Percentiles rank a stretch among this genome's conserved stretches.
Conservation (phyloP, 2,888 invertebrate genomes). For the Lymantria dispar region DNA sequence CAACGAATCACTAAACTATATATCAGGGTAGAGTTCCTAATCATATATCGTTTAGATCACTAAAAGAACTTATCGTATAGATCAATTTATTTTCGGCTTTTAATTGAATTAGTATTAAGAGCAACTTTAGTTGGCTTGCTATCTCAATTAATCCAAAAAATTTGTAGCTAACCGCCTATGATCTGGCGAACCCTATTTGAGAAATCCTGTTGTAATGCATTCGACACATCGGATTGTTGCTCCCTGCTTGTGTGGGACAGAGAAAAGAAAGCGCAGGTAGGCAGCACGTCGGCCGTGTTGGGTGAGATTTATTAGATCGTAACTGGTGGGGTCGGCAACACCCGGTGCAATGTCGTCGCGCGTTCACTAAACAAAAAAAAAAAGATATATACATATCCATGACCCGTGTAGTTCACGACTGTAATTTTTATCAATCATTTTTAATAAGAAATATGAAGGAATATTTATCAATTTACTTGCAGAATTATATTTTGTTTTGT, state of each 20-base stretch:
- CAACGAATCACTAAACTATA: too few species aligned
- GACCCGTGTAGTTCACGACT: conserved; percentile 13
- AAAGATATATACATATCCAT: conserved; percentile 27
- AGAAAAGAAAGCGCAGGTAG: conserved; percentile 80
- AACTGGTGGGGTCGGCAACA: conserved; percentile 70
- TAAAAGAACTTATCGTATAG: too few species aligned
- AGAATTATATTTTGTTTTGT: too few species aligned
- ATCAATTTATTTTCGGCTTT: too few species aligned
- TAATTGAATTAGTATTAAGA: too few species aligned
- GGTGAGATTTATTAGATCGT: conserved; percentile 79
- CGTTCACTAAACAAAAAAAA: conserved; percentile 41
- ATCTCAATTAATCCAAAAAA: conserved; percentile 13
- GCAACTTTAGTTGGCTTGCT: too few species aligned
- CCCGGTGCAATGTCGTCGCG: conserved; percentile 54
- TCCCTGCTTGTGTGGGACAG: conserved; percentile 63
- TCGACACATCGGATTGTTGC: conserved; percentile 50
- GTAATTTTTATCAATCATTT: not conserved
- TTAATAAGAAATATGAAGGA: not conserved
- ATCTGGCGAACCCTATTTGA: conserved; percentile 1
- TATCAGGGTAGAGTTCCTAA: too few species aligned
- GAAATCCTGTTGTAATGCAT: conserved; percentile 41
- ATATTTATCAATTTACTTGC: not conserved
- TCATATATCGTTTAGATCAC: too few species aligned
- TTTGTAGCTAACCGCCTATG: conserved; percentile 13
- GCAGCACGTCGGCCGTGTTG: conserved; percentile 50